Base-by-base conservation (phyloP, 1,140 invertebrate genomes). In the Drosophila obscura region DNA sequence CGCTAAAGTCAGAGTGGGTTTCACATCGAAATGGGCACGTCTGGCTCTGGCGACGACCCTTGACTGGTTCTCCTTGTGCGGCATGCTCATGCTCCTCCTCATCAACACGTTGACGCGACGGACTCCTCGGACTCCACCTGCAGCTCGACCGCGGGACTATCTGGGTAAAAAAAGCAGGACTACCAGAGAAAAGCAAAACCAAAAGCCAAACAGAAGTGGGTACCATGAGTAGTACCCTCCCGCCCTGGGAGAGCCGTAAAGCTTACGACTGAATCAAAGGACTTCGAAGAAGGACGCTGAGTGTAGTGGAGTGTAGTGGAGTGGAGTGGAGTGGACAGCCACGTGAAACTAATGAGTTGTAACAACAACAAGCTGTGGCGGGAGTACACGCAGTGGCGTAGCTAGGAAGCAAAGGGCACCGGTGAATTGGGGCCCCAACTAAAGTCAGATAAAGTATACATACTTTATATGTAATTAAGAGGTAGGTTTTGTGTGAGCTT, bases 311-410 rank as follows among this genome's bases (percentile, higher is more conserved):
- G 28, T 13, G 16, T n/a, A n/a, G n/a, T n/a, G n/a, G n/a, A n/a
- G n/a, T n/a, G n/a, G n/a, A 8, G 52, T 26, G 48, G 5, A 16
- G 28, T 13, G 16, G 19, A 16, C 41, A 43, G 64, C 66, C 52
- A 77, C 79, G 74, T 66, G 78, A 76, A 81, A 76, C 78, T 80
- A 81, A 81, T 81, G 77, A 81, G 78, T 81, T 81, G 78, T 81
- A 77, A 80, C 77, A 80, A 81, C 1, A 31, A 31, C 77, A 81
- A 80, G 77, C 73, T 59, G 57, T 51, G 8, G 8, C 31, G 60
- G 64, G 52, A 69, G 60, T 61, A 80, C 77, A 79, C 60, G 75
- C 56, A 19, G 19, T 19, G 19, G 19, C 1, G 19, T 19, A 19
- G 19, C 19, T 19, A 19, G 19, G 19, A 19, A 19, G 19, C 19